Evolutionary conservation across 2,113 vertebrate species (phyloP).

Genomic region (Odocoileus virginianus): DNA sequence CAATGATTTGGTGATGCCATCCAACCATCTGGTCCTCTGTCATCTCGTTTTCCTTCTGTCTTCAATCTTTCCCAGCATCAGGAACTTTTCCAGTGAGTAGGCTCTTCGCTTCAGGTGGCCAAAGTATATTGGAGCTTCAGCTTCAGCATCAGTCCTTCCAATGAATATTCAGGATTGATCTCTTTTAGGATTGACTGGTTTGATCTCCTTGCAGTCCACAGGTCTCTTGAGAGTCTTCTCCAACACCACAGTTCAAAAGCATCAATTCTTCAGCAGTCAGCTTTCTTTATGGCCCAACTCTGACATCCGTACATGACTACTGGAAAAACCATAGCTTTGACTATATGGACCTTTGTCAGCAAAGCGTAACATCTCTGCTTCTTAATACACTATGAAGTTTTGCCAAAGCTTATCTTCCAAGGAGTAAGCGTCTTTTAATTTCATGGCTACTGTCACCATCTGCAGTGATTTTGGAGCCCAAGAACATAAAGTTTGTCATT

Average conservation of each 20-base stretch:
- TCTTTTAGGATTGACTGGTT: background rate
- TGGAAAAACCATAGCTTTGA: background rate
- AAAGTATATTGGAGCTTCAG: background rate
- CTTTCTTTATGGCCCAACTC: background rate
- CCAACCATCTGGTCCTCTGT: background rate
- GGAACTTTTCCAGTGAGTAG: background rate
- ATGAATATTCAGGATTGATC: background rate
- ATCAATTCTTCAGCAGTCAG: accelerated
- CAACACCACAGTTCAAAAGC: background rate
- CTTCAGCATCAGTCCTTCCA: background rate
- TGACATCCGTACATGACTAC: background rate
- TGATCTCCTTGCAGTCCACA: background rate
- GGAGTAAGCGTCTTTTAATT: background rate
- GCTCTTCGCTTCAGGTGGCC: accelerated
- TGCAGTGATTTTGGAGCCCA: background rate
- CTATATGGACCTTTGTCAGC: background rate
- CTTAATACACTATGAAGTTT: background rate
- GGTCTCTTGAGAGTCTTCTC: background rate
- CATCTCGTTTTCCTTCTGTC: background rate
- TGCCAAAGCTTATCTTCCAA: background rate
- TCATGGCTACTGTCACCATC: background rate
- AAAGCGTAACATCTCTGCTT: background rate
- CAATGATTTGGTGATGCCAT: background rate
- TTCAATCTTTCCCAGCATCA: background rate
- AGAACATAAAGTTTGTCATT: background rate